Evolutionary conservation across 2,888 invertebrate species (phyloP).

Genomic region (Amitus sp.): DNA sequence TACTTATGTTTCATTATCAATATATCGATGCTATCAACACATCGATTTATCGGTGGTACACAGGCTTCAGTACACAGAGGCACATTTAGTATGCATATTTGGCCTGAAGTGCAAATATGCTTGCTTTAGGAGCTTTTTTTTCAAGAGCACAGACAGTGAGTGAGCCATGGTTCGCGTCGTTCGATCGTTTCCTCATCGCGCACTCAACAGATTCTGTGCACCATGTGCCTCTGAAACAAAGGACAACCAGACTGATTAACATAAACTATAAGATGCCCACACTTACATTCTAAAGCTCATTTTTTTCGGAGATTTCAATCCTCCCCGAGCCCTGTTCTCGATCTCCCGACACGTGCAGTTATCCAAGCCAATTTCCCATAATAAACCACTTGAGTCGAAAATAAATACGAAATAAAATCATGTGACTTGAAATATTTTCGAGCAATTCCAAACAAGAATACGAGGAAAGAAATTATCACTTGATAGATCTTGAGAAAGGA

Average conservation of each 20-base stretch:
- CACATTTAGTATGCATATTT: conserved; percentile 57
- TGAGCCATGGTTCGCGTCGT: conserved; percentile 58
- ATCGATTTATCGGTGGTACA: conserved; percentile 52
- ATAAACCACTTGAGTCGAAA: too few species aligned
- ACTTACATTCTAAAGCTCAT: conserved; percentile 44
- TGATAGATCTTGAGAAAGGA: too few species aligned
- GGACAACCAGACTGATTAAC: conserved; percentile 70
- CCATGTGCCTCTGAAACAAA: conserved; percentile 88
- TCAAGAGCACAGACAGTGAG: conserved; percentile 63
- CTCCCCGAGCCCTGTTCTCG: conserved; percentile 45
- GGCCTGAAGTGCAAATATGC: conserved; percentile 49
- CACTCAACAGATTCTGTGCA: conserved; percentile 64
- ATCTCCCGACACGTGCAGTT: conserved; percentile 52
- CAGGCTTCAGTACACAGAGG: conserved; percentile 63
- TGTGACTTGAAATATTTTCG: too few species aligned
- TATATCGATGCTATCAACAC: conserved; percentile 18
- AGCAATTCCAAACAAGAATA: too few species aligned
- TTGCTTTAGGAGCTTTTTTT: conserved; percentile 52
- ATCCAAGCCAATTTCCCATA: conserved; percentile 31
- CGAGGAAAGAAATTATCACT: too few species aligned
- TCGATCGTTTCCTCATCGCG: conserved; percentile 58
- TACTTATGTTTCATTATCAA: conserved; percentile 28
- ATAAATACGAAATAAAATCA: too few species aligned
- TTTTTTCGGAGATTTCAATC: conserved; percentile 3
- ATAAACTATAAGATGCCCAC: conserved; percentile 63